phyloP scores from a whole-genome alignment of 2,888 invertebrate species.

The Gerris lacustris region DNA sequence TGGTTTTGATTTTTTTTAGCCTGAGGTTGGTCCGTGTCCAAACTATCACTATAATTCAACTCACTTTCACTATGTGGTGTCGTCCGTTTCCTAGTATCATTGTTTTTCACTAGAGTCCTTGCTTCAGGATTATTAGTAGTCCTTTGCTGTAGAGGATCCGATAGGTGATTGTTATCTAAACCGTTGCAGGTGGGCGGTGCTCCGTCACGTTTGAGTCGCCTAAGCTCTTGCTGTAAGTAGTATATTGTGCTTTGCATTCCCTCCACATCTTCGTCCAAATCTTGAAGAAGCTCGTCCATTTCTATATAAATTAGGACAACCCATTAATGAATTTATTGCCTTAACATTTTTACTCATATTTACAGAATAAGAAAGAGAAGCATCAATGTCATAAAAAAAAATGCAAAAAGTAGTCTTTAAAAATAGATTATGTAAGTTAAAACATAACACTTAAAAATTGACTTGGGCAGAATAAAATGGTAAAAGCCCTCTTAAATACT shows the following conservation, averaged over 20 bases:
- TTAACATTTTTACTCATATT: not conserved
- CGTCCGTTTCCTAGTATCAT: not conserved
- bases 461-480: no score
- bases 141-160: not conserved
- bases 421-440: no score
- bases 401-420: not conserved
- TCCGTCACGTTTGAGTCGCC: not conserved
- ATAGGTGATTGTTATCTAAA: not conserved
- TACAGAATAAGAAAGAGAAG: not conserved
- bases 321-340: conserved; percentile 4
- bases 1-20: not conserved
- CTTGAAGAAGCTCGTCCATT: conserved; percentile 86
- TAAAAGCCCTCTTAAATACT: no score
- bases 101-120: not conserved
- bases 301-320: conserved; percentile 45
- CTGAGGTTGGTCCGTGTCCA: not conserved
- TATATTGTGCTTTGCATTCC: conserved; percentile 97
- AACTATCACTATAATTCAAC: not conserved
- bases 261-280: conserved; percentile 93
- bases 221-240: conserved; percentile 80
- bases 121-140: not conserved
- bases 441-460: no score
- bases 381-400: conserved; percentile 8
- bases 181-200: not conserved
- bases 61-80: not conserved